Conservation (phyloP, 2,113 vertebrate species). For the Dermatemys mawii region DNA sequence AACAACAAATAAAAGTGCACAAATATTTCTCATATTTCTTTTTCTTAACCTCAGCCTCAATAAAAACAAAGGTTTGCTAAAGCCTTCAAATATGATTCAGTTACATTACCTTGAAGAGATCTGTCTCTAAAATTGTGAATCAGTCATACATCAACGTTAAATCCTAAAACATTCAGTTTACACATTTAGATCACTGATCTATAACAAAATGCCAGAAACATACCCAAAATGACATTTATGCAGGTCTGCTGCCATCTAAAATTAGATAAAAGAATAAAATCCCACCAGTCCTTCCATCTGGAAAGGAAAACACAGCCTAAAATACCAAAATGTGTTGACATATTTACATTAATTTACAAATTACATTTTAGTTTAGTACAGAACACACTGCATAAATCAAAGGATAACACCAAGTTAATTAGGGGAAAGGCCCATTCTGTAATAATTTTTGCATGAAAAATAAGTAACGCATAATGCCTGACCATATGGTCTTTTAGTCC, state of each 20-base stretch:
- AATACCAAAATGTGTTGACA: constrained; percentile 1
- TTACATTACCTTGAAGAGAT: not conserved
- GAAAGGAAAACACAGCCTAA: constrained; percentile 17
- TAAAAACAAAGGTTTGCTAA: not conserved
- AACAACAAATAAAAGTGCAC: not conserved
- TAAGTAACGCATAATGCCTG: constrained; percentile 18
- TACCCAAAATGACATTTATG: not conserved
- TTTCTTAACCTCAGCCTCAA: not conserved
- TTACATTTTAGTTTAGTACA: not conserved
- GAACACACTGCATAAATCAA: constrained; percentile 55
- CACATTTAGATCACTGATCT: not conserved
- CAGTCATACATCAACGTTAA: not conserved
- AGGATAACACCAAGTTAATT: constrained; percentile 54
- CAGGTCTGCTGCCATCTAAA: not conserved
- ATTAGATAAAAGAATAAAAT: constrained; percentile 32
- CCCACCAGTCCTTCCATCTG: not conserved
- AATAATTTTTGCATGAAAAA: constrained; percentile 19
- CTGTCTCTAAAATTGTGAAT: not conserved
- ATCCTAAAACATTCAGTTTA: not conserved
- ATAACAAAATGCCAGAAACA: constrained; percentile 12
- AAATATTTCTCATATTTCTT: not conserved
- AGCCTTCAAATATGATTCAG: not conserved
- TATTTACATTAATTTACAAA: constrained; percentile 49
- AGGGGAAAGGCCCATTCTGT: not conserved
- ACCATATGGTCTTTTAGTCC: constrained; percentile 49